Evolutionary conservation across 2,888 invertebrate species (phyloP).

Genomic region (Anaspis maculata): DNA sequence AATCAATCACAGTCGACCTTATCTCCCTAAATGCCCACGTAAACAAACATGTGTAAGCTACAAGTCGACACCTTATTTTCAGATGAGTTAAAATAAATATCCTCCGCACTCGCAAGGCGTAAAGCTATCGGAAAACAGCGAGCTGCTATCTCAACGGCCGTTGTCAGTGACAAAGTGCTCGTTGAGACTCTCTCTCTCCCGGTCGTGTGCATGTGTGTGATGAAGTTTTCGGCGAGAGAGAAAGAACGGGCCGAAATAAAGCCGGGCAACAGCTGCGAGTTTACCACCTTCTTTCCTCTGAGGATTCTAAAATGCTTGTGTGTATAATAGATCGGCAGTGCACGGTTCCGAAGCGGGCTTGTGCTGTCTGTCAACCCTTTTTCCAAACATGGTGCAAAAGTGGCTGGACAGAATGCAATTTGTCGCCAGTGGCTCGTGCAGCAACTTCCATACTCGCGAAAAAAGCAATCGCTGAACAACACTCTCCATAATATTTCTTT

Average conservation of each 20-base stretch:
- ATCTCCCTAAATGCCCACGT: slow-evolving; percentile 36
- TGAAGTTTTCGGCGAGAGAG: no score
- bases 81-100: slow-evolving; percentile 36
- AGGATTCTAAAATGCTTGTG: no score
- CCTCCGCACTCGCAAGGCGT: background rate
- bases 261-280: slow-evolving; percentile 34
- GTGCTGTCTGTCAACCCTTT: slow-evolving; percentile 33
- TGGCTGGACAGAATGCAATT: no score
- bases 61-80: slow-evolving; percentile 39
- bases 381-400: no score
- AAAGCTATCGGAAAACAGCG: slow-evolving; percentile 28
- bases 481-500: no score
- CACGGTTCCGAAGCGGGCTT: slow-evolving; percentile 19
- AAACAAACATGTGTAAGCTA: slow-evolving; percentile 40
- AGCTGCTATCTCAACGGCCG: slow-evolving; percentile 29
- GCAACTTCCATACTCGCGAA: no score
- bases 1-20: slow-evolving; percentile 36
- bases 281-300: no score
- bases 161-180: slow-evolving; percentile 38
- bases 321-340: no score
- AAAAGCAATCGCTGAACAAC: no score
- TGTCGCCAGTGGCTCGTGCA: no score
- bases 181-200: no score
- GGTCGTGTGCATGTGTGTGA: no score
- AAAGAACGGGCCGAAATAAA: slow-evolving; percentile 39